These are phyloP conservation scores for Nephila pilipes DNA, from an alignment of 1,140 invertebrate species.

Conservation along the genomic window DNA sequence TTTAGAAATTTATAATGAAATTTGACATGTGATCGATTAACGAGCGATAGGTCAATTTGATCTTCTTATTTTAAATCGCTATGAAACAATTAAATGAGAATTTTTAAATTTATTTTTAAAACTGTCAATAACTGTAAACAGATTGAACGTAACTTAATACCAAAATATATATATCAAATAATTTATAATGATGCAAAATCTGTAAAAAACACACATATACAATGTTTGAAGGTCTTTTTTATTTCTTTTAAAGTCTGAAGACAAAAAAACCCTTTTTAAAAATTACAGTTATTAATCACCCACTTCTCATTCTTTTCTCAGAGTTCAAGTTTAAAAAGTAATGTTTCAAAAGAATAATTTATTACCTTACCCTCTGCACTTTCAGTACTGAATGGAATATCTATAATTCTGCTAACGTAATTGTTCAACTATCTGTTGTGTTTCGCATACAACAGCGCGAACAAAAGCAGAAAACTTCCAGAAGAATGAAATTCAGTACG, in stretches of 20 bases:
- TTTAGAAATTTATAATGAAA: too few relatives aligned
- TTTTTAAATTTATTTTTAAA: too few relatives aligned
- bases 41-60: too few relatives aligned
- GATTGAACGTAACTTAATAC: too few relatives aligned
- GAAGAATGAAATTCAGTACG: neutral
- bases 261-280: neutral
- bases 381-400: neutral
- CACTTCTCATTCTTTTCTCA: neutral
- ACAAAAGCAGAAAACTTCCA: neutral
- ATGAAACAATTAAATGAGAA: too few relatives aligned
- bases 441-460: neutral
- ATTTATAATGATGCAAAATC: too few relatives aligned
- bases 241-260: neutral
- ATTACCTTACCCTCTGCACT: neutral
- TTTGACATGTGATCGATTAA: too few relatives aligned
- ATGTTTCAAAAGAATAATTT: neutral
- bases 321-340: neutral
- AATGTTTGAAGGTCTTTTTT: neutral
- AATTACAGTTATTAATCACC: neutral
- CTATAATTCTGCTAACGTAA: neutral
- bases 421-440: neutral
- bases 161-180: too few relatives aligned
- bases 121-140: too few relatives aligned
- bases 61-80: too few relatives aligned
- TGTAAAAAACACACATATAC: too few relatives aligned